Evolutionary conservation across 2,797 vertebrate species (phyloP).

Genomic region (Cygnus olor): DNA sequence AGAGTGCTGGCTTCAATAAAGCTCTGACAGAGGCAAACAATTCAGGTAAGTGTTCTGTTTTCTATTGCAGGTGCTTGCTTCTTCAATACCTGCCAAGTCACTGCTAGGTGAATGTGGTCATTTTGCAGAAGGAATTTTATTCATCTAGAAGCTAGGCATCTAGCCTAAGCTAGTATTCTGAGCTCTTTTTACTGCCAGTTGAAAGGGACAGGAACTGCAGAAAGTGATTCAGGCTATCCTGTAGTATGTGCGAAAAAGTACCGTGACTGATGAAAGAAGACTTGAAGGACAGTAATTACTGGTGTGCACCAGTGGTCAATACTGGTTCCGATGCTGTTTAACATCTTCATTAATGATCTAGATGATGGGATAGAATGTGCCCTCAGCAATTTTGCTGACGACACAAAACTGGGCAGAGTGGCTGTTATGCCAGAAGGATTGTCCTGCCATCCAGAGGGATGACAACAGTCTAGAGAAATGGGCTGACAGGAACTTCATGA

Average conservation of each 20-base stretch:
- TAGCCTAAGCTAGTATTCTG: not conserved
- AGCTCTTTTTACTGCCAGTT: not conserved
- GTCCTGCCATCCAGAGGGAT: too few relatives aligned
- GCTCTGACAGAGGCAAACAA: constrained; percentile 85
- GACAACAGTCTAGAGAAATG: too few relatives aligned
- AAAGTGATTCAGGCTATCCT: not conserved
- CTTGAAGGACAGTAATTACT: not conserved
- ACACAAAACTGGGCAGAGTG: too few relatives aligned
- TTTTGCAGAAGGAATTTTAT: not conserved
- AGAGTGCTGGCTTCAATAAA: constrained; percentile 77
- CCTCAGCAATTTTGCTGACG: not conserved
- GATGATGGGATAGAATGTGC: not conserved
- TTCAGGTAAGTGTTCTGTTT: constrained; percentile 77
- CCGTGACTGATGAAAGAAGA: not conserved
- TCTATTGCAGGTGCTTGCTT: not conserved
- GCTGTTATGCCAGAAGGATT: too few relatives aligned
- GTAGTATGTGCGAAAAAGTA: not conserved
- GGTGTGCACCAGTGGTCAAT: not conserved
- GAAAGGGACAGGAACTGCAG: not conserved
- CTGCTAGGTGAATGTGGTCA: not conserved
- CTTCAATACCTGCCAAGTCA: not conserved
- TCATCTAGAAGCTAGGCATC: not conserved
- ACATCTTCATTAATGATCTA: not conserved
- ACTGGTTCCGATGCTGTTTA: not conserved
- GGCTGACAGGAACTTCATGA: too few relatives aligned